A percentile compares a stretch with the other conserved stretches of the same genome.
These are phyloP conservation scores for Rhinogobius similis DNA, from an alignment of 2,113 vertebrate species.

Conservation along the genomic window DNA sequence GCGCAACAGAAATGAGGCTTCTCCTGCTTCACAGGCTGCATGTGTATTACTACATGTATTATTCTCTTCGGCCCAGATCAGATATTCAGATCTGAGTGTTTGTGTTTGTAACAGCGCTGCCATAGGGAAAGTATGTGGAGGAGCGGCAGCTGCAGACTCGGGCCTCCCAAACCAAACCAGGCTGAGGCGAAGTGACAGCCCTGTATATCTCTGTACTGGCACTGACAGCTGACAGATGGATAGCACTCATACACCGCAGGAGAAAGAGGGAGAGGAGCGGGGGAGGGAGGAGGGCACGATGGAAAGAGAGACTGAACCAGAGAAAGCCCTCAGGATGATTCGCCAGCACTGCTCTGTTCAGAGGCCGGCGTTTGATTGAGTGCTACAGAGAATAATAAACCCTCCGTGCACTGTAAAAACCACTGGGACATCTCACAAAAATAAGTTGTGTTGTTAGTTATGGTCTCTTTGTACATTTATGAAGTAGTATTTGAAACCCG, in stretches of 20 bases:
- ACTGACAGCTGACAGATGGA: conserved; percentile 99
- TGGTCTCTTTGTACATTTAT: neutral
- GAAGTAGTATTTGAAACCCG: neutral
- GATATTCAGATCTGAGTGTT: conserved; percentile 12
- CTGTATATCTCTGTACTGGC: conserved; percentile 91
- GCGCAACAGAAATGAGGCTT: conserved; percentile 5
- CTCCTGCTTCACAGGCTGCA: conserved; percentile 3
- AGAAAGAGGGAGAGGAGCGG: conserved; percentile 69
- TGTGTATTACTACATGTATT: neutral
- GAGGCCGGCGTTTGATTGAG: conserved; percentile 92
- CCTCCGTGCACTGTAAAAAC: conserved; percentile 65
- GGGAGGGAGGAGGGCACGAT: conserved; percentile 46
- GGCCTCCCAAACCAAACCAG: conserved; percentile 88
- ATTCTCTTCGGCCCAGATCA: conserved; percentile 1
- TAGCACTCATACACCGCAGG: conserved; percentile 93
- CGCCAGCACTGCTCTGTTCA: conserved; percentile 89
- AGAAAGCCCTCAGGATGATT: conserved; percentile 91
- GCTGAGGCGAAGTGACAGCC: conserved; percentile 95
- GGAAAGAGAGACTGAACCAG: conserved; percentile 54
- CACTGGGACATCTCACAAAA: neutral
- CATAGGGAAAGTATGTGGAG: conserved; percentile 81
- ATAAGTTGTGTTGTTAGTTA: neutral
- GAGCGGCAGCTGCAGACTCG: conserved; percentile 86
- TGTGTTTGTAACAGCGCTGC: conserved; percentile 68
- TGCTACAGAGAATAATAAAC: conserved; percentile 94